Percentiles rank a stretch among this genome's conserved stretches.
Evolutionary conservation across 2,888 invertebrate species (phyloP).

Genomic region (Erebia epiphron): DNA sequence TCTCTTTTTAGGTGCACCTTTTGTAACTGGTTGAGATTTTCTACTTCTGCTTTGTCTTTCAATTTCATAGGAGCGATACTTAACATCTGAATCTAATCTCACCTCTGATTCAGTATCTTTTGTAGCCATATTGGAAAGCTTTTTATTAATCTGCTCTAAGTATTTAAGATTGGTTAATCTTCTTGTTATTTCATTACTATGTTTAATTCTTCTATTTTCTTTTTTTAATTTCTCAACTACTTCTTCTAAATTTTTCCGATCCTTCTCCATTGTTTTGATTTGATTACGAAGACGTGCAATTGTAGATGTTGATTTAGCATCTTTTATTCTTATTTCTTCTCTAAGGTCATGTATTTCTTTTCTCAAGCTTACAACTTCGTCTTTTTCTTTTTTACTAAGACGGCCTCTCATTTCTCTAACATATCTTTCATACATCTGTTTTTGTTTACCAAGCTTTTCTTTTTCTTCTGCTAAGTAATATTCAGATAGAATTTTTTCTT

Average conservation of each 20-base stretch:
- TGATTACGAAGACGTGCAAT: constrained; percentile 89
- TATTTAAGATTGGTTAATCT: constrained; percentile 87
- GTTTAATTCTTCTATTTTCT: constrained; percentile 85
- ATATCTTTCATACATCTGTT: constrained; percentile 85
- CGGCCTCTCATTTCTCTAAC: constrained; percentile 87
- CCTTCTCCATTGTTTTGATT: constrained; percentile 87
- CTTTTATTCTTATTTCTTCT: constrained; percentile 87
- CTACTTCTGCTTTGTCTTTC: constrained; percentile 65
- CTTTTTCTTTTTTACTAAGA: constrained; percentile 86
- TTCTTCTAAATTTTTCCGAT: constrained; percentile 84
- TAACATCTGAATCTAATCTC: constrained; percentile 55
- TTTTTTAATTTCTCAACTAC: constrained; percentile 87
- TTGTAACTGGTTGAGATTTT: constrained; percentile 48
- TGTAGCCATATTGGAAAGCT: constrained; percentile 60
- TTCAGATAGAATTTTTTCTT: constrained; percentile 85
- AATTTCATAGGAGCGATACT: constrained; percentile 74
- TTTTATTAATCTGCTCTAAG: constrained; percentile 89
- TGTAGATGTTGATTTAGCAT: constrained; percentile 87
- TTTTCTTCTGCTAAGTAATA: constrained; percentile 87
- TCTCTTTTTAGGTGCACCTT: constrained; percentile 55
- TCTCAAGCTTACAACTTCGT: constrained; percentile 85
- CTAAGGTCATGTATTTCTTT: constrained; percentile 85
- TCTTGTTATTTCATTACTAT: constrained; percentile 81
- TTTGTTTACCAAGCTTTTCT: constrained; percentile 86
- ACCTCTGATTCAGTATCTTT: constrained; percentile 61